phyloP scores from a whole-genome alignment of 2,113 vertebrate genomes.

The Perognathus longimembris region DNA sequence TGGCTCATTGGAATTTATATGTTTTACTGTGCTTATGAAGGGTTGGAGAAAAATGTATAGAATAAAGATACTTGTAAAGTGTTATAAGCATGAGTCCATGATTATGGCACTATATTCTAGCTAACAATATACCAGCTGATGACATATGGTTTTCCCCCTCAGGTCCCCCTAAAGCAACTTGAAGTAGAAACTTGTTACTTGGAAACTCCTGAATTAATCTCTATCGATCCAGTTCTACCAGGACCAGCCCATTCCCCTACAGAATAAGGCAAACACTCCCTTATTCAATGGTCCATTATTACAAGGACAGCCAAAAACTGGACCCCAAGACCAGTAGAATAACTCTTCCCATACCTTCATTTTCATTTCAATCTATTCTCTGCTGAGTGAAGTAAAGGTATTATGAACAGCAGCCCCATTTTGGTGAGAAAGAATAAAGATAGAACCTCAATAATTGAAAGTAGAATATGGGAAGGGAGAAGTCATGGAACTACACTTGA shows the following conservation, averaged over 20 bases:
- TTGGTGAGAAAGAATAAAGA: background rate
- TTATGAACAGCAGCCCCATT: background rate
- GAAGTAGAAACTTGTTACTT: background rate
- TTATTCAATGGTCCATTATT: background rate
- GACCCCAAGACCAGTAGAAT: background rate
- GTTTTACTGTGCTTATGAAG: background rate
- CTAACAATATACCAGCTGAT: background rate
- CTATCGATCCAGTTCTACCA: background rate
- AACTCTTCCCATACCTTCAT: background rate
- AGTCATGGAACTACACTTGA: background rate
- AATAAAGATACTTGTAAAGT: slow-evolving; percentile 33
- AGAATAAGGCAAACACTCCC: background rate
- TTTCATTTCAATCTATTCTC: background rate
- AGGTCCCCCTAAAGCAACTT: background rate
- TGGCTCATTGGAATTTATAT: background rate
- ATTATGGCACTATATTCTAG: background rate
- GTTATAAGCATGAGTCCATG: background rate
- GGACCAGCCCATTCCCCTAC: background rate
- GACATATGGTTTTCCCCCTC: background rate
- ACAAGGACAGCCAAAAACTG: background rate
- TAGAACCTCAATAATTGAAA: background rate
- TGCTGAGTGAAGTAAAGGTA: background rate
- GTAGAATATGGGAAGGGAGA: background rate
- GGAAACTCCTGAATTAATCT: background rate
- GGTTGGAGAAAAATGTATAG: background rate